phyloP scores from a whole-genome alignment of 2,797 vertebrate species.

The Arnoldichthys spilopterus region DNA sequence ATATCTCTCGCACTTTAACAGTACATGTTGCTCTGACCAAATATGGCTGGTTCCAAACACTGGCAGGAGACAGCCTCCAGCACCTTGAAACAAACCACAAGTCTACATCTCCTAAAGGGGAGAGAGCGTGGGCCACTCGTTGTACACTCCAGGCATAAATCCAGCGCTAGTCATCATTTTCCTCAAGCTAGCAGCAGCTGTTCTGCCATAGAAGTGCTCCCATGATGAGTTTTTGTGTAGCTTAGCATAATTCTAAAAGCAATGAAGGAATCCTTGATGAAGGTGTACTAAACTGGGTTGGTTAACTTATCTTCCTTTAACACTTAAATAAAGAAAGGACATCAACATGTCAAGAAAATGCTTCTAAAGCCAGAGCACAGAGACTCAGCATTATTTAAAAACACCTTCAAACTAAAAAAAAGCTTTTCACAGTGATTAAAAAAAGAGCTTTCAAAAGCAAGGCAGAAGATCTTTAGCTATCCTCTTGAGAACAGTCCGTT shows the following conservation, averaged over 20 bases:
- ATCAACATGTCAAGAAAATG: not conserved
- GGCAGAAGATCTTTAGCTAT: no score
- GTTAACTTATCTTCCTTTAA: not conserved
- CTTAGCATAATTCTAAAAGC: not conserved
- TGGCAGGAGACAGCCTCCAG: conserved; percentile 40
- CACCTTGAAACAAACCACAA: conserved; percentile 56
- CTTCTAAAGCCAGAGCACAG: not conserved
- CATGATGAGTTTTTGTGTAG: not conserved
- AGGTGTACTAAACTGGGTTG: not conserved
- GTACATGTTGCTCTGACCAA: conserved; percentile 77
- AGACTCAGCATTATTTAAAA: not conserved
- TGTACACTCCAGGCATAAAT: conserved; percentile 41
- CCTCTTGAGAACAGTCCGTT: no score
- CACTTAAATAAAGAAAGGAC: not conserved
- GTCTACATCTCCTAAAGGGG: conserved; percentile 61
- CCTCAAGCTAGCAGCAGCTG: not conserved
- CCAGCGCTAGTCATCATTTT: conserved; percentile 30
- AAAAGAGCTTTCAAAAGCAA: no score
- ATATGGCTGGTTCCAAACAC: conserved; percentile 78
- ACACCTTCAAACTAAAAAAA: not conserved
- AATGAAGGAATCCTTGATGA: no score
- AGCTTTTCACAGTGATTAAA: no score
- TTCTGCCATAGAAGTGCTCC: conserved; percentile 30
- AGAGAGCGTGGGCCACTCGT: conserved; percentile 41
- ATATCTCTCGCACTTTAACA: conserved; percentile 64